These are phyloP conservation scores for Danio aesculapii DNA, from an alignment of 2,797 vertebrate species.

Conservation along the genomic window DNA sequence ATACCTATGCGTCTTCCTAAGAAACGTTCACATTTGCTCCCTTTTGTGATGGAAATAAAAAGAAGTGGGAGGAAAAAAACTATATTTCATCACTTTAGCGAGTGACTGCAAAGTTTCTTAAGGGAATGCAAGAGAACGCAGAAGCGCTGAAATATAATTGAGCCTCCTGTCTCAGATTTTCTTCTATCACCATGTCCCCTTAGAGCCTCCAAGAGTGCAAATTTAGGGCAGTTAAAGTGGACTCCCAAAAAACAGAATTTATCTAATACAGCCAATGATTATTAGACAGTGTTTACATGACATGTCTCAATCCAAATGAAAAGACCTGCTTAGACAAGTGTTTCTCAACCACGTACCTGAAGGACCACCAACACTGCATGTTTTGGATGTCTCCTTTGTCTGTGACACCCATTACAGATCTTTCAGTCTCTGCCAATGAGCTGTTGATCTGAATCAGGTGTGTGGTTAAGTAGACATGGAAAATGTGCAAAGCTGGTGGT, in stretches of 20 bases:
- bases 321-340: constrained; percentile 3
- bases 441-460: too few species aligned
- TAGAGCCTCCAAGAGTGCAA: constrained; percentile 52
- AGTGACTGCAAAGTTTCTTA: neutral
- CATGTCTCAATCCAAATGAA: neutral
- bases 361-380: too few species aligned
- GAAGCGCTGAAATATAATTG: neutral
- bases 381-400: too few species aligned
- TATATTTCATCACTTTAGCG: neutral
- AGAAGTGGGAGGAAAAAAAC: neutral
- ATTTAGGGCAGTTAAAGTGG: constrained; percentile 68
- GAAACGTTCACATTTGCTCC: neutral
- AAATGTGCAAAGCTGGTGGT: too few species aligned
- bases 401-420: too few species aligned
- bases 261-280: neutral
- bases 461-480: too few species aligned
- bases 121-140: neutral
- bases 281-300: neutral
- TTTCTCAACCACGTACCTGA: too few species aligned
- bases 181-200: neutral
- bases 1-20: neutral
- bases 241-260: constrained; percentile 42
- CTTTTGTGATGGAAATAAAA: neutral
- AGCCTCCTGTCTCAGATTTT: constrained; percentile 5
- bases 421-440: too few species aligned